A percentile compares a stretch with the other conserved stretches of the same genome.
Conservation (phyloP, 2,797 vertebrate species). For the Triplophysa yarkandensis region DNA sequence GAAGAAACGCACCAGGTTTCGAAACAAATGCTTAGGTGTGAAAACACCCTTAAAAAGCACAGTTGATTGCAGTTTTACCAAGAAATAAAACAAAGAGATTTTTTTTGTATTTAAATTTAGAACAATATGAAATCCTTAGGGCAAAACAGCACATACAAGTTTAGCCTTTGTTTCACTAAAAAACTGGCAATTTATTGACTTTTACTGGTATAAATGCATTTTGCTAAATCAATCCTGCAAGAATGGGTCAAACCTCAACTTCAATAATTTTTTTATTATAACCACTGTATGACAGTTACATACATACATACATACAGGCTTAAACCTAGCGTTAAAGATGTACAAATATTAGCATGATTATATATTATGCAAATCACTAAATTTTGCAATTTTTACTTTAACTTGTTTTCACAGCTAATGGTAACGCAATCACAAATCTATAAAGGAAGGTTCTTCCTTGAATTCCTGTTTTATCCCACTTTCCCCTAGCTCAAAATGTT, state of each 20-base stretch:
- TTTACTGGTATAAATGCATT: not conserved
- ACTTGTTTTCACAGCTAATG: too few species aligned
- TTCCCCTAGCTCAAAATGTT: not conserved
- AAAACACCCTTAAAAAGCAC: not conserved
- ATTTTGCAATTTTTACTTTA: too few species aligned
- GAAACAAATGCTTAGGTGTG: too few species aligned
- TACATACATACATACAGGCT: not conserved
- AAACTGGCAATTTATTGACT: too few species aligned
- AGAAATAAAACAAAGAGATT: not conserved
- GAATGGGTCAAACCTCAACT: not conserved
- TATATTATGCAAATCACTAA: too few species aligned
- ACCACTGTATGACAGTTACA: not conserved
- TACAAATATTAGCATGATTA: not conserved
- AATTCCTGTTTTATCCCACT: not conserved
- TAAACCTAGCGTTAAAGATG: not conserved
- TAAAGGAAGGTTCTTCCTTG: not conserved
- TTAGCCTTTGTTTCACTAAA: too few species aligned
- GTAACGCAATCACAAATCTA: not conserved
- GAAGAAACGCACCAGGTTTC: too few species aligned
- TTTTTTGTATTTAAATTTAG: not conserved
- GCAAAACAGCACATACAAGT: too few species aligned
- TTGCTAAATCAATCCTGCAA: not conserved
- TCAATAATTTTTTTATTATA: slow-evolving; percentile 6
- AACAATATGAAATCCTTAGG: not conserved
- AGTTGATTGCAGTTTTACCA: not conserved